Base-by-base conservation (phyloP, 37 sponge, comb jelly and placozoan genomes). In the Chondrosia reniformis region DNA sequence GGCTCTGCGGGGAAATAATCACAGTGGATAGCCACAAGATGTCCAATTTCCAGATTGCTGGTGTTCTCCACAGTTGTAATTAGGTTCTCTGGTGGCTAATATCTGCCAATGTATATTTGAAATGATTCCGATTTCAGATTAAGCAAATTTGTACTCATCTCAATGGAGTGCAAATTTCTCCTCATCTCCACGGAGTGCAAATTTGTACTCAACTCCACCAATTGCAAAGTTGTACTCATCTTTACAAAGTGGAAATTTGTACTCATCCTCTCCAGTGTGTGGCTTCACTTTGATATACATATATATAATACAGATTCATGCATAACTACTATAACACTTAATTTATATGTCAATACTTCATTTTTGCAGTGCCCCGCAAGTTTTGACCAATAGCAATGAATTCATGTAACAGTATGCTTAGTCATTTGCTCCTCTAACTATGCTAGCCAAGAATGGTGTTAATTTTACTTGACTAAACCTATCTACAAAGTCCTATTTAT, bases 91-190 rank as follows among this genome's bases (percentile, higher is more conserved):
- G 45, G 55, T 30, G 66, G 66, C 34, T 64, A 36, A 28, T 64
- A 64, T 36, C 67, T 46, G 67, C 84, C 84, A 78, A 64, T 67
- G 61, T 84, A 84, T 3, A 84, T 75, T 79, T 78, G n/a, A 33
- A 10, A 17, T n/a, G 10, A 49, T 19, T 49, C 52, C 52, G 10
- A 19, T 49, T 10, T 15, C 15, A 49, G 10, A 49, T 10, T 19
- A 49, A 19, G 52, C 15, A 49, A 49, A 49, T 49, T 49, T 49
- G 52, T 15, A 19, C 52, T 49, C 10, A 49, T 49, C 15, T 10
- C 52, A 19, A 15, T 10, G 15, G 52, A 49, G 52, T 49, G 52
- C 52, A 49, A 49, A 49, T 19, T 10, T 49, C 15, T 10, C 15
- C 52, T 49, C 52, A 19, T 49, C 15, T 10, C 52, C 15, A 15